Evolutionary conservation across 2,888 invertebrate genomes (phyloP), one percentile per base, ranked within the genome.

Genomic region (Tortrix viridana): DNA sequence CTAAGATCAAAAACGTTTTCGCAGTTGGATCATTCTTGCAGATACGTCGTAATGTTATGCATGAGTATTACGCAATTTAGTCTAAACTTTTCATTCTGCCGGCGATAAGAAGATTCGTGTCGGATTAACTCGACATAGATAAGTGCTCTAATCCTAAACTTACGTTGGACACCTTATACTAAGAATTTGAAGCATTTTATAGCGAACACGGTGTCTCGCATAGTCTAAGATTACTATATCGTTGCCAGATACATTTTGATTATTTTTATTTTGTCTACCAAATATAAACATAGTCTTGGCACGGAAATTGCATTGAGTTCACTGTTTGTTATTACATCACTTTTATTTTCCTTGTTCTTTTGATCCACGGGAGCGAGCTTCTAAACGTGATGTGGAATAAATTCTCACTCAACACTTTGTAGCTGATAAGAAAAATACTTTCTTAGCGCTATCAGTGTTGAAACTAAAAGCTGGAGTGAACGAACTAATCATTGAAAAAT

Each of bases 401-500:
- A 19, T 50, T 20, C 32, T 32, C 32, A 32, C 32, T 41, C 5
- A 6, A 41, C 41, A 16, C 38, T n/a, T 12, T 9, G 5, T n/a
- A 49, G 3, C 37, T 16, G 55, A 61, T 61, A 48, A 60, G n/a
- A 50, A 3, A 20, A 53, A 44, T 19, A n/a, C 61, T 32, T 20
- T 26, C 38, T 56, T 19, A 16, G 9, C 38, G 3, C 37, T 61
- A 56, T 56, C 60, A 32, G 23, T 44, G 26, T 60, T 60, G 16
- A 60, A 54, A 48, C 47, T 32, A 16, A 52, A 26, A 53, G 53
- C 37, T 23, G 32, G 32, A 32, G 54, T 26, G 52, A 62, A 57
- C 44, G 19, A 46, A 56, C 50, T 57, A 48, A 32, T 44, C 46
- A 12, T 12, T 38, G 47, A 57, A 63, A 58, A 62, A 46, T 56